Base-by-base conservation (phyloP, 2,113 vertebrate species). In the Tragelaphus scriptus region DNA sequence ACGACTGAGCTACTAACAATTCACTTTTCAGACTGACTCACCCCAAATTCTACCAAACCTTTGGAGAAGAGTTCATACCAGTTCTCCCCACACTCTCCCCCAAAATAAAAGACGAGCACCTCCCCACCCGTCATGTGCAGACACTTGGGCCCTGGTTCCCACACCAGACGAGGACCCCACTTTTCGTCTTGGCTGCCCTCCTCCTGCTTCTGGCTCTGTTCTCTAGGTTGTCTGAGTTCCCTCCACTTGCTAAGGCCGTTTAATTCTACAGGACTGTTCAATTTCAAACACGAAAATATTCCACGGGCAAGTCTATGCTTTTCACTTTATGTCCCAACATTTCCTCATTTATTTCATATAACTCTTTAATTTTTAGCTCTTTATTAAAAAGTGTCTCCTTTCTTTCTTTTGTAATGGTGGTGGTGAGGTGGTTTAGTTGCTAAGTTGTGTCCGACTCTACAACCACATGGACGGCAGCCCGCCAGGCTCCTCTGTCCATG, bases 101-200 rank as follows among this genome's bases (percentile, higher is more conserved):
- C 19, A 6, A 7, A 21, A 7, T 16, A 15, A 68, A 49, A 65
- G 59, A 23, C 58, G 2, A 30, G 6, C 14, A 8, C 32, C 58
- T 53, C 26, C 21, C 51, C 25, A 1, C 25, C 11, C 5, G 7
- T 19, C 19, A 7, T 6, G 28, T 17, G 87, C n/a, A 28, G 53
- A 4, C 59, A 19, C 4, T 14, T 1, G 4, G 23, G 23, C 19
- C 32, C 32, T 4, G 7, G 51, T 1, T 4, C 44, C 79, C 19
- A 61, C 58, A 8, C 13, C 55, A 63, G 44, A 85, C 8, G 5
- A 51, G 36, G 30, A 16, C 14, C 7, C 40, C 0, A 13, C 40
- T 28, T 8, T 28, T 1, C 2, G 0, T 32, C 36, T 14, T 6
- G 55, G 88, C 44, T 11, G 4, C 28, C 36, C 44, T 56, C 15